Conservation (phyloP, 2,113 vertebrate species). For the Hystrix brachyura region DNA sequence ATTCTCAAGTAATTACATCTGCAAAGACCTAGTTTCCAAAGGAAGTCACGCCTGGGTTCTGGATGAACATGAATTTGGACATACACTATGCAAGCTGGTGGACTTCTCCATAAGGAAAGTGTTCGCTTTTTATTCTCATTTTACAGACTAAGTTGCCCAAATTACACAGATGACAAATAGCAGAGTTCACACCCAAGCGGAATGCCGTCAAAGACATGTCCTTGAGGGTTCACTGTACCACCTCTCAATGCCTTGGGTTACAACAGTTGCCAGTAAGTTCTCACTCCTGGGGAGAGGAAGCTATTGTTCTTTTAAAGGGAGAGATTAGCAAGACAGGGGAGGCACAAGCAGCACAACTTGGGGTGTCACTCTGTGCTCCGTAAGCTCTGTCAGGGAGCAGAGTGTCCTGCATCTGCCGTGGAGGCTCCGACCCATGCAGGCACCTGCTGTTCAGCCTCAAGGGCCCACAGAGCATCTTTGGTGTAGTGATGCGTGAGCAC, state of each 20-base stretch:
- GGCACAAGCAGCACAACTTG: neutral
- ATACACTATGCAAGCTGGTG: neutral
- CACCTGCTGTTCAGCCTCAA: neutral
- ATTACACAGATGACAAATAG: neutral
- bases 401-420: too few species aligned
- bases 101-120: neutral
- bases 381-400: too few species aligned
- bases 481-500: accelerated
- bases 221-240: neutral
- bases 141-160: neutral
- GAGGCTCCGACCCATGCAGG: too few species aligned
- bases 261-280: too few species aligned
- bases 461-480: neutral
- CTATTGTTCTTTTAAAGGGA: too few species aligned
- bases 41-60: neutral
- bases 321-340: neutral
- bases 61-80: neutral
- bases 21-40: neutral
- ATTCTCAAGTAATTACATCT: neutral
- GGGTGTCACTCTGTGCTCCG: too few species aligned
- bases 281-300: neutral
- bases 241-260: neutral
- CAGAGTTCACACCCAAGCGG: neutral
- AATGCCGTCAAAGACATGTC: neutral
- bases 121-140: neutral